Evolutionary conservation across 92 coral and sea anemone genomes (phyloP).

Genomic region (Porites cylindrica): DNA sequence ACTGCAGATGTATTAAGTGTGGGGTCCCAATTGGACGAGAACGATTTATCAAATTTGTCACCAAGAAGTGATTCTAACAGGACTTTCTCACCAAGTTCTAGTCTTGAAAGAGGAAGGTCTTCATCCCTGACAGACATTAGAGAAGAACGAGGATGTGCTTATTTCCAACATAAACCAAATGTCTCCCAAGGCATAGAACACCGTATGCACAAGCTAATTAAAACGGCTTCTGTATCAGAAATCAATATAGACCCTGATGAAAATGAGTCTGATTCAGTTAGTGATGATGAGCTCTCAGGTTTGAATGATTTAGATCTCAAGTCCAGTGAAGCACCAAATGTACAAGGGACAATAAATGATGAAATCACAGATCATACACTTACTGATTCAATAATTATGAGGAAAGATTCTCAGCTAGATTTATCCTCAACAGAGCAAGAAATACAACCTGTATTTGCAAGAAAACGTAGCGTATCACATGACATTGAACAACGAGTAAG

Average conservation of each 20-base stretch:
- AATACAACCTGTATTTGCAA: constrained; percentile 22
- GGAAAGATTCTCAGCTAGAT: constrained; percentile 5
- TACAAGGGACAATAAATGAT: neutral
- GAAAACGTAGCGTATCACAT: constrained; percentile 70
- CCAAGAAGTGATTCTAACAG: constrained; percentile 35
- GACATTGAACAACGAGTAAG: constrained; percentile 81
- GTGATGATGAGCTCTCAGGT: constrained; percentile 16
- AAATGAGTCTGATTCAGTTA: constrained; percentile 34
- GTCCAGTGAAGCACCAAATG: constrained; percentile 6
- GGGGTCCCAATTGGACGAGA: constrained; percentile 35
- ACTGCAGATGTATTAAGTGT: constrained; percentile 74
- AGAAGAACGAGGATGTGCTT: constrained; percentile 41
- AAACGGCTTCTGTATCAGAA: constrained; percentile 73
- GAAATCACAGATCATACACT: constrained; percentile 10
- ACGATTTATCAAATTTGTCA: neutral
- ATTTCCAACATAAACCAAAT: constrained; percentile 76
- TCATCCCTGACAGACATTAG: constrained; percentile 69
- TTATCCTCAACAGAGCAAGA: constrained; percentile 12
- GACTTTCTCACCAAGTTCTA: constrained; percentile 36
- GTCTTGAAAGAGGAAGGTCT: constrained; percentile 62
- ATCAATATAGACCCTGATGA: constrained; percentile 45
- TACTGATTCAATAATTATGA: neutral
- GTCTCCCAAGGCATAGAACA: constrained; percentile 85
- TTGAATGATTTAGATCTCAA: neutral
- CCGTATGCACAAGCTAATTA: constrained; percentile 77